These are phyloP conservation scores for Calcarius lapponicus DNA, from an alignment of 2,797 vertebrate species.

Conservation along the genomic window DNA sequence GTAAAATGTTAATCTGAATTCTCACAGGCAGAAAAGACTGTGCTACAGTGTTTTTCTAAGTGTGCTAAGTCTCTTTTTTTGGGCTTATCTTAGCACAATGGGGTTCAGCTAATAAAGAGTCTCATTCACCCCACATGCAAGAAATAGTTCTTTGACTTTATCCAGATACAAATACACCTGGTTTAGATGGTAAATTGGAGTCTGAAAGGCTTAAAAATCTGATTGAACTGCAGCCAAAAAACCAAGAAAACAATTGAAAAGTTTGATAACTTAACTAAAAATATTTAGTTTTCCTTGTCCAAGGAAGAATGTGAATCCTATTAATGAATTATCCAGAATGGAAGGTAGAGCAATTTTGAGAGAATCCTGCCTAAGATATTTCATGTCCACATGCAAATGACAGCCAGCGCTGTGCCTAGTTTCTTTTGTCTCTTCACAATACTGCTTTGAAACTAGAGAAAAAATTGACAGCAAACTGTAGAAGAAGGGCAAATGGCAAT, in stretches of 20 bases:
- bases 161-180: not conserved
- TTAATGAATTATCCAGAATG: not conserved
- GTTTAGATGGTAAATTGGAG: not conserved
- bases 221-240: not conserved
- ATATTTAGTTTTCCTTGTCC: not conserved
- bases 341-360: not conserved
- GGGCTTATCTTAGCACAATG: not conserved
- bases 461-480: not conserved
- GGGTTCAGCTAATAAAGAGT: not conserved
- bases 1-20: not conserved
- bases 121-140: not conserved
- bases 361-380: not conserved
- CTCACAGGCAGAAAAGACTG: not conserved
- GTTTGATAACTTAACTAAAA: not conserved
- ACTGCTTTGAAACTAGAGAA: not conserved
- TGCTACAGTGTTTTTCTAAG: not conserved
- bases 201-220: not conserved
- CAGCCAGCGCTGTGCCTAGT: not conserved
- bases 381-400: not conserved
- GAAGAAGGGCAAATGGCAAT: not conserved
- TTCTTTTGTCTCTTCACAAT: not conserved
- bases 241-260: not conserved
- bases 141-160: not conserved
- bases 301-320: not conserved
- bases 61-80: not conserved